A percentile compares a stretch with the other conserved stretches of the same genome.
Evolutionary conservation across 1,140 invertebrate genomes (phyloP).

Genomic region (Sitodiplosis mosellana): DNA sequence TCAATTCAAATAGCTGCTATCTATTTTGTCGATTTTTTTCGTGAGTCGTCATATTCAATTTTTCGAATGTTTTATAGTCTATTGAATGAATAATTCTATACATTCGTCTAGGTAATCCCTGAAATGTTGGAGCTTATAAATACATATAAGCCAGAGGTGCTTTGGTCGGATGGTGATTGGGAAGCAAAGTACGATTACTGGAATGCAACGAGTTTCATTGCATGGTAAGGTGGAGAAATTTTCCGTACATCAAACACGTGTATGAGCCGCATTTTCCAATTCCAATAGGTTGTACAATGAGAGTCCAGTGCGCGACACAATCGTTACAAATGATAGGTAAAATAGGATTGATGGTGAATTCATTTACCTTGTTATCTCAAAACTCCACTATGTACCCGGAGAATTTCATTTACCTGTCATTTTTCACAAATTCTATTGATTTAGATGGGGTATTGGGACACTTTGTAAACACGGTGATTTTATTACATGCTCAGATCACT

Average conservation of each 20-base stretch:
- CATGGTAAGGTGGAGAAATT: constrained; percentile 58
- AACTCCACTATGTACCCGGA: no score
- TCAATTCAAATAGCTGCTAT: no score
- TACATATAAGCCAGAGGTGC: constrained; percentile 66
- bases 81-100: background rate
- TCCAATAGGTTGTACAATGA: constrained; percentile 71
- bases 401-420: no score
- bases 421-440: no score
- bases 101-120: constrained; percentile 37
- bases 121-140: constrained; percentile 57
- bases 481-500: constrained; percentile 67
- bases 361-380: no score
- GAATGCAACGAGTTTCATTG: constrained; percentile 58
- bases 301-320: constrained; percentile 73
- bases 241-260: no score
- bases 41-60: no score
- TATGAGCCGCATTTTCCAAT: no score
- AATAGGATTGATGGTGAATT: no score
- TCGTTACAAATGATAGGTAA: constrained; percentile 70
- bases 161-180: constrained; percentile 93
- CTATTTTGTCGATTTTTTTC: no score
- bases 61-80: no score
- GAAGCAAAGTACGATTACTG: constrained; percentile 66
- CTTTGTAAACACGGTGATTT: constrained; percentile 78
- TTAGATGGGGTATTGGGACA: constrained; percentile 60